Percentiles rank a stretch among this genome's conserved stretches.
These are phyloP conservation scores for Lathronympha strigana DNA, from an alignment of 2,888 invertebrate species.

Conservation along the genomic window DNA sequence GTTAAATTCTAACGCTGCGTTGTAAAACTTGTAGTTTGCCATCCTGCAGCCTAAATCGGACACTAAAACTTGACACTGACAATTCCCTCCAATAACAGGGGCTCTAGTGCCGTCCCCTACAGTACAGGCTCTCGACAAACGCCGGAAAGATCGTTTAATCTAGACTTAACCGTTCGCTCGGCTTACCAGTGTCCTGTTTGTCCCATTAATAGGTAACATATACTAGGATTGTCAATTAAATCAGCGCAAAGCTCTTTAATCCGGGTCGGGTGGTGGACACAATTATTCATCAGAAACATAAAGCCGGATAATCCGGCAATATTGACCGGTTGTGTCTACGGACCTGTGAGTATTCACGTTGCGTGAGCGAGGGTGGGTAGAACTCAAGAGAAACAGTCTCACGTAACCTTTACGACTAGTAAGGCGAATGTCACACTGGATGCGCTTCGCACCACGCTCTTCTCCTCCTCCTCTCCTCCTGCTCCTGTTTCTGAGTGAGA, in stretches of 20 bases:
- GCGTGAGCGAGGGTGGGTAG: background rate
- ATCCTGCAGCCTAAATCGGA: too few relatives aligned
- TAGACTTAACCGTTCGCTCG: constrained; percentile 47
- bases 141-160: background rate
- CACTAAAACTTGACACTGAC: too few relatives aligned
- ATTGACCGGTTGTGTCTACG: constrained; percentile 67
- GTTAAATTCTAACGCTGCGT: too few relatives aligned
- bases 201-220: constrained; percentile 74
- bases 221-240: constrained; percentile 79
- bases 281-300: constrained; percentile 80
- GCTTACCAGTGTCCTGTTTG: constrained; percentile 65
- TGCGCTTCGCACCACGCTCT: too few relatives aligned
- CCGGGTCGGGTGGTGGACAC: constrained; percentile 76
- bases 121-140: too few relatives aligned
- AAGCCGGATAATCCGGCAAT: constrained; percentile 75
- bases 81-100: too few relatives aligned
- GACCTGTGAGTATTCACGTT: constrained; percentile 41
- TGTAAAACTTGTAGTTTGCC: too few relatives aligned
- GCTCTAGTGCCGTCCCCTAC: too few relatives aligned
- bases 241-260: constrained; percentile 78
- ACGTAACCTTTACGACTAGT: background rate
- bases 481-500: too few relatives aligned
- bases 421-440: too few relatives aligned
- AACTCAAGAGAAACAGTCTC: background rate
- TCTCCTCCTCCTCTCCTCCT: too few relatives aligned